These are phyloP conservation scores for Pseudorasbora parva DNA, from an alignment of 2,113 vertebrate species.

Conservation along the genomic window DNA sequence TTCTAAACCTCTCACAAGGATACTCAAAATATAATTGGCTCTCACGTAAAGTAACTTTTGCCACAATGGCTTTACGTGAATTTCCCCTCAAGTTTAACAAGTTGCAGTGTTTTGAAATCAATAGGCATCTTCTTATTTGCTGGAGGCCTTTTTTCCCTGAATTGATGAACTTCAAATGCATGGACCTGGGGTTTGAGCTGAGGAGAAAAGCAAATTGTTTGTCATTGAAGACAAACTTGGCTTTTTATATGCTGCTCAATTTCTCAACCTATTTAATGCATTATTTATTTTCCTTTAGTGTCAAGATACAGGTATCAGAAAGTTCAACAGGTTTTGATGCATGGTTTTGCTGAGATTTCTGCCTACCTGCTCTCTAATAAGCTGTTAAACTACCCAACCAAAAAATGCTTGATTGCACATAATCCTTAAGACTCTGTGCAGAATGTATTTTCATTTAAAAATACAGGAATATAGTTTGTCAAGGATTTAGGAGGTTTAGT, in stretches of 20 bases:
- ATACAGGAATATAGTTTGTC: neutral
- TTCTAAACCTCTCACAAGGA: neutral
- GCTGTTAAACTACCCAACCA: neutral
- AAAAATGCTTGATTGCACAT: neutral
- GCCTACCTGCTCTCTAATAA: neutral
- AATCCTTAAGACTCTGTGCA: neutral
- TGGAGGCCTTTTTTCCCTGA: conserved; percentile 25
- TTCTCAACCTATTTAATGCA: conserved; percentile 54
- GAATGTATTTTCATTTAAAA: neutral
- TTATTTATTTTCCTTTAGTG: conserved; percentile 9
- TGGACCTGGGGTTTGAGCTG: conserved; percentile 30
- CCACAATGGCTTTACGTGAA: neutral
- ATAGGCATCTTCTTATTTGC: conserved; percentile 17
- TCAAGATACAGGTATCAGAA: neutral
- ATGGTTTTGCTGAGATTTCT: neutral
- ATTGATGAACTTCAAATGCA: conserved; percentile 50
- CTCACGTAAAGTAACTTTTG: neutral
- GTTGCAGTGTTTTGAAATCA: conserved; percentile 2
- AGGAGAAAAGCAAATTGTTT: conserved; percentile 61
- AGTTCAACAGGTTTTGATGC: neutral
- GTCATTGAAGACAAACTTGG: conserved; percentile 61
- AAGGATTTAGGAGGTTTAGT: neutral
- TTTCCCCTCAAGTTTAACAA: conserved; percentile 18
- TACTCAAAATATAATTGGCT: conserved; percentile 16
- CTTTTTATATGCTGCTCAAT: conserved; percentile 56